A percentile compares a stretch with the other conserved stretches of the same genome.
phyloP scores from a whole-genome alignment of 1,140 invertebrate species.

The Drosophila auraria region DNA sequence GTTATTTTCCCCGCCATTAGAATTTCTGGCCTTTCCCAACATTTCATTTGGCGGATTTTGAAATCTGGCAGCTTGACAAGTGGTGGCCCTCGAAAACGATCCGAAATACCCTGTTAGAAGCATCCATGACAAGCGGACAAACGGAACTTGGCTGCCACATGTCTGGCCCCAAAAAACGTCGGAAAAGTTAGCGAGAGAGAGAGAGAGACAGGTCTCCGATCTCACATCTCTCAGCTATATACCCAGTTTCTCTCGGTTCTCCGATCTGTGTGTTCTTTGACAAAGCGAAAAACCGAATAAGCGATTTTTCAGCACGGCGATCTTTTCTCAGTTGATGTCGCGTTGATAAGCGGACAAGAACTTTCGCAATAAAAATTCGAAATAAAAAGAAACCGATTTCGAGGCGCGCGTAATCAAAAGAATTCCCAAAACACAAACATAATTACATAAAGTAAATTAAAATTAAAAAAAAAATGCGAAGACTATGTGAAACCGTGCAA shows the following conservation, averaged over 20 bases:
- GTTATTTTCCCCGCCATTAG: constrained; percentile 12
- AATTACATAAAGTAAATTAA: constrained; percentile 21
- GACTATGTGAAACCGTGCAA: constrained; percentile 30
- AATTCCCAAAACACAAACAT: constrained; percentile 26
- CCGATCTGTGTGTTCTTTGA: constrained; percentile 46
- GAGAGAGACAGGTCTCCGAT: constrained; percentile 14
- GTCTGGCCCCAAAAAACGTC: constrained; percentile 58
- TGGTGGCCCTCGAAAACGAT: constrained; percentile 49
- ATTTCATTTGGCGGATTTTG: constrained; percentile 52
- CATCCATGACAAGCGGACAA: constrained; percentile 38
- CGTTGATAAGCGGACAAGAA: constrained; percentile 64
- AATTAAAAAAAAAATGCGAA: background rate
- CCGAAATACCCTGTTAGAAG: constrained; percentile 55
- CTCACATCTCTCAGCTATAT: constrained; percentile 23
- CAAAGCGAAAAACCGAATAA: constrained; percentile 25
- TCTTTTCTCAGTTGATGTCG: constrained; percentile 68
- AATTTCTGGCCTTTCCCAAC: constrained; percentile 74
- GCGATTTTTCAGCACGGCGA: constrained; percentile 49
- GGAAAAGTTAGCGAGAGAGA: background rate
- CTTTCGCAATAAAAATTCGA: constrained; percentile 19
- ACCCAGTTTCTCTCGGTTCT: constrained; percentile 23
- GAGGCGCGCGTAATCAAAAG: constrained; percentile 35
- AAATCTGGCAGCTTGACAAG: constrained; percentile 76
- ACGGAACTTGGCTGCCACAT: constrained; percentile 68
- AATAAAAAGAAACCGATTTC: constrained; percentile 5